Evolutionary conservation across 2,797 vertebrate genomes (phyloP), one percentile per base, ranked within the genome.

Genomic region (Eptatretus atami): DNA sequence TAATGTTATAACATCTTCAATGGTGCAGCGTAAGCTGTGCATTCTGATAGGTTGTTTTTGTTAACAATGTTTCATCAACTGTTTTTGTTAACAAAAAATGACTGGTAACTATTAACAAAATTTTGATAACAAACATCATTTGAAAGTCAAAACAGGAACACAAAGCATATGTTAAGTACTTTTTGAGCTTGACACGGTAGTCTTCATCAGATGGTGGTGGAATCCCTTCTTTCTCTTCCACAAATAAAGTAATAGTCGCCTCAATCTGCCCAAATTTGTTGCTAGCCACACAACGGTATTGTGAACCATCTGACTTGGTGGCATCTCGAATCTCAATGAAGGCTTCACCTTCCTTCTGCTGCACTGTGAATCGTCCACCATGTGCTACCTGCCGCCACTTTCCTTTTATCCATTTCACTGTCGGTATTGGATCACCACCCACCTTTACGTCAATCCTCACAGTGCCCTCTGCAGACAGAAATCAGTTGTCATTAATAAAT

Each of bases 331-430:
- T 93, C 76, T 88, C 80, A 70, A 96, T 72, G 65, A 84, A 92
- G 64, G 88, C 76, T 67, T 95, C 90, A 15, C 82, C 90, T 44
- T 44, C 31, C 69, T 80, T 90, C 72, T 92, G 85, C 65, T 86
- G 80, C 10, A 94, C 80, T 64, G 69, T 74, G 70, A 94, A 73
- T 2, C 92, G 80, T 6, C 92, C 92, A 19, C 86, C 92, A 13
- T 87, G 84, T 24, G 81, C 92, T 66, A 98, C 73, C 65, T 98
- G 90, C 63, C 90, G 80, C 92, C 92, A 98, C 71, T 98, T 98
- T 10, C 92, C 92, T 71, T 98, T 98, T 74, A 88, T 82, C 92
- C 92, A 98, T 69, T 94, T 98, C 63, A 98, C 88, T 52, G 75
- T 87, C 66, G 90, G 92, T 73, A 96, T 83, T 5, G 92, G 90